These are phyloP conservation scores for Dendroctonus valens DNA, from an alignment of 1,140 invertebrate species.

Conservation along the genomic window DNA sequence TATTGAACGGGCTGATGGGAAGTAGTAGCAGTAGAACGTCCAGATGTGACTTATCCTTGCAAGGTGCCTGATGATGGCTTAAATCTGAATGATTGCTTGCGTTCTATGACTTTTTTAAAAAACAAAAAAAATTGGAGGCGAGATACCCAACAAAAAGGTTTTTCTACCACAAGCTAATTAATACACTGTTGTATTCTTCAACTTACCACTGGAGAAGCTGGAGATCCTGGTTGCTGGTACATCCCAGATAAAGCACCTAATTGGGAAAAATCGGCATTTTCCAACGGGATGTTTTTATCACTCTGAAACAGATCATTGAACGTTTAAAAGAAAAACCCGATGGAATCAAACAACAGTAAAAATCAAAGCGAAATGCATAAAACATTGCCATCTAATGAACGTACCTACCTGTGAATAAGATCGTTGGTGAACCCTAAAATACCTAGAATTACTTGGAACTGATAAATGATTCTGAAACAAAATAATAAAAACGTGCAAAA, in stretches of 20 bases:
- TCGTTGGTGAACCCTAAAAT: conserved; percentile 75
- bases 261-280: conserved; percentile 46
- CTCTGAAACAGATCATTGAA: conserved; percentile 50
- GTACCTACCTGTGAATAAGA: conserved; percentile 33
- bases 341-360: not conserved
- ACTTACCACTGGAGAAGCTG: conserved; percentile 53
- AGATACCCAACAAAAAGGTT: too few species aligned
- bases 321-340: not conserved
- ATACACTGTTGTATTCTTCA: too few species aligned
- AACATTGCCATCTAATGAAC: conserved; percentile 39
- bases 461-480: conserved; percentile 84
- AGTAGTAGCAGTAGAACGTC: too few species aligned
- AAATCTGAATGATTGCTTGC: too few species aligned
- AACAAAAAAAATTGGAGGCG: too few species aligned
- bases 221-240: conserved; percentile 53
- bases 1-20: too few species aligned
- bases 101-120: too few species aligned
- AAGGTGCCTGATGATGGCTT: too few species aligned
- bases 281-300: conserved; percentile 57
- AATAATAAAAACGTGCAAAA: conserved; percentile 66
- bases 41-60: too few species aligned
- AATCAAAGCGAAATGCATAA: conserved; percentile 8
- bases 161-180: too few species aligned
- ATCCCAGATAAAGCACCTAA: conserved; percentile 41
- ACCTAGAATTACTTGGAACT: conserved; percentile 82